Percentiles rank a stretch among this genome's conserved stretches.
These are phyloP conservation scores for Nannoperca australis DNA, from an alignment of 2,797 vertebrate genomes.

Conservation along the genomic window DNA sequence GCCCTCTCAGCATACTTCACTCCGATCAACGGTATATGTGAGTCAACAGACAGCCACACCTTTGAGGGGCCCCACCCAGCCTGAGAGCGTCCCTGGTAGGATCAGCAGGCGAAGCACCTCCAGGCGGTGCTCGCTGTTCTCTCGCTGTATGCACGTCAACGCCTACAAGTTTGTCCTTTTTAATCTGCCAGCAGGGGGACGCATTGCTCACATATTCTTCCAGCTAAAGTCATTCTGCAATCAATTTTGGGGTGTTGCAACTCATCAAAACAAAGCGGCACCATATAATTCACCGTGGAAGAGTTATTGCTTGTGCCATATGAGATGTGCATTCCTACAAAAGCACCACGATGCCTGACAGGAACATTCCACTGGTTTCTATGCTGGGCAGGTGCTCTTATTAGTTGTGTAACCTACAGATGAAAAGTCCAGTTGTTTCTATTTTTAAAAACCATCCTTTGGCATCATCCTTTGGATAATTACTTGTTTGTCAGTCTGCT, in stretches of 20 bases:
- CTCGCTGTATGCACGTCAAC: not conserved
- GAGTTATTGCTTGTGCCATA: not conserved
- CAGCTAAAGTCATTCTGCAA: not conserved
- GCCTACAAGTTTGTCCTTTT: not conserved
- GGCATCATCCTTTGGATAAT: not conserved
- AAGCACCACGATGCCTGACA: not conserved
- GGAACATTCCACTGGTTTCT: not conserved
- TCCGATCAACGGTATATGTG: not conserved
- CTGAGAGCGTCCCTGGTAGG: not conserved
- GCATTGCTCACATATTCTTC: conserved; percentile 9
- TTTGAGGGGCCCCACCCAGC: conserved; percentile 62
- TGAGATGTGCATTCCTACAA: not conserved
- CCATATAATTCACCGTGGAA: not conserved
- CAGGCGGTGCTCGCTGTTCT: not conserved
- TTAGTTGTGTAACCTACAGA: not conserved
- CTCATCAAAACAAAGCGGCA: not conserved
- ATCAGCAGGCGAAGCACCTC: conserved; percentile 16
- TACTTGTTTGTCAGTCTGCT: conserved; percentile 11
- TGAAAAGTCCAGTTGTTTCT: not conserved
- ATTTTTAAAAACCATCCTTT: not conserved
- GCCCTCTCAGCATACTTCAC: not conserved
- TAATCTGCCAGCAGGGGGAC: conserved; percentile 69
- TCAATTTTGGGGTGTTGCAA: not conserved
- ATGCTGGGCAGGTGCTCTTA: not conserved
- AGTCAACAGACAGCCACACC: conserved; percentile 63